phyloP scores from a whole-genome alignment of 2,888 invertebrate species.

The Hydroisotoma schaefferi region DNA sequence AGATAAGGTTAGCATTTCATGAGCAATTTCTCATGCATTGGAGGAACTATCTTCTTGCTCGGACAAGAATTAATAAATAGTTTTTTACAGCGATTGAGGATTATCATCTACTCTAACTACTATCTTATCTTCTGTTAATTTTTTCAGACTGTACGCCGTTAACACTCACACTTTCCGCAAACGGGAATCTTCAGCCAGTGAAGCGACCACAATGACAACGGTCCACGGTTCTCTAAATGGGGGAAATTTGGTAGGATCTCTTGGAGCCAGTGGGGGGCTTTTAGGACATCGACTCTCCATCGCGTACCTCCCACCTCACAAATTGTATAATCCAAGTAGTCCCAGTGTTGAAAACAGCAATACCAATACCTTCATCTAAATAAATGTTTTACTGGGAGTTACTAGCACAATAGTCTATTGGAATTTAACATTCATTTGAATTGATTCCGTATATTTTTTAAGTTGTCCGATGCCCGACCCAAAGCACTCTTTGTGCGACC shows the following conservation, averaged over 20 bases:
- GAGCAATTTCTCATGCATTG: no score
- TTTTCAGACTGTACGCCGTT: slow-evolving; percentile 65
- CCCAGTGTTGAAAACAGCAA: slow-evolving; percentile 5
- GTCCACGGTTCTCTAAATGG: slow-evolving; percentile 9
- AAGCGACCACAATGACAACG: slow-evolving; percentile 66
- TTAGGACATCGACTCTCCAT: slow-evolving; percentile 10
- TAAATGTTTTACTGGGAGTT: no score
- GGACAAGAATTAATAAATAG: no score
- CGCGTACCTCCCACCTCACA: slow-evolving; percentile 11
- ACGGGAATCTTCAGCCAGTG: slow-evolving; percentile 74
- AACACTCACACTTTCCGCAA: slow-evolving; percentile 55
- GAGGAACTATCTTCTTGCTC: no score
- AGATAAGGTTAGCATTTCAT: no score
- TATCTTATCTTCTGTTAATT: slow-evolving; percentile 9
- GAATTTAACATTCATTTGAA: no score
- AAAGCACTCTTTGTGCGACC: no score
- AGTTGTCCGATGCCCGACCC: no score
- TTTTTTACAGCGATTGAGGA: no score
- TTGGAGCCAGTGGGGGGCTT: slow-evolving; percentile 8
- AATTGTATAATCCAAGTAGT: slow-evolving; percentile 4
- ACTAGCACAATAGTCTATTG: no score
- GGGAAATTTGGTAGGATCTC: neutral
- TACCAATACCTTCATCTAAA: slow-evolving; percentile 10
- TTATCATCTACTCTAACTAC: no score
- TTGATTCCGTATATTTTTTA: no score